These are phyloP conservation scores for Lacanobia wlatinum DNA, from an alignment of 2,888 invertebrate genomes.

Conservation along the genomic window DNA sequence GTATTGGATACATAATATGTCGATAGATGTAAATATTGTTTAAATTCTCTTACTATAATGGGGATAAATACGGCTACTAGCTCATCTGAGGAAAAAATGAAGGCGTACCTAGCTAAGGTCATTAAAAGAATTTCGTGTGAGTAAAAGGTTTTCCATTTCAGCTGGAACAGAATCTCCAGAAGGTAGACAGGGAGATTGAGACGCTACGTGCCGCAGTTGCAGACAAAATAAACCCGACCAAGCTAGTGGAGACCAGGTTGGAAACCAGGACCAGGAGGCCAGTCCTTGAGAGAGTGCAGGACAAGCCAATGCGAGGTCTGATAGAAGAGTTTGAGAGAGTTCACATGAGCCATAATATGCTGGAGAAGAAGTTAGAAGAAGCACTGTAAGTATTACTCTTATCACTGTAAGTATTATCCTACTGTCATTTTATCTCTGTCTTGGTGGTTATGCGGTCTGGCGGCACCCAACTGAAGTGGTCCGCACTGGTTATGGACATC, in stretches of 20 bases:
- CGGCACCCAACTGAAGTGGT: too few species aligned
- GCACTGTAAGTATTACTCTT: conserved; percentile 91
- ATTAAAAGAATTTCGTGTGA: too few species aligned
- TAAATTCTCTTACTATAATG: too few species aligned
- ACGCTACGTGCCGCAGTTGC: conserved; percentile 93
- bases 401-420: conserved; percentile 90
- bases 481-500: background rate
- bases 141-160: conserved; percentile 72
- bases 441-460: background rate
- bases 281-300: conserved; percentile 93
- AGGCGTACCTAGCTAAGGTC: too few species aligned
- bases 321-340: conserved; percentile 94
- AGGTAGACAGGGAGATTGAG: conserved; percentile 94
- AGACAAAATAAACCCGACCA: conserved; percentile 95
- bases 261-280: conserved; percentile 95
- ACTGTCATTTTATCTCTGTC: background rate
- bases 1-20: too few species aligned
- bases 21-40: too few species aligned
- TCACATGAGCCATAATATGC: conserved; percentile 91
- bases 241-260: conserved; percentile 96
- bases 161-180: conserved; percentile 95
- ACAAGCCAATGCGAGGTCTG: conserved; percentile 93
- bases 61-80: too few species aligned
- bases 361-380: conserved; percentile 93
- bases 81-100: too few species aligned